These are phyloP conservation scores for Drosophila sp. DNA, from an alignment of 1,140 invertebrate genomes.

Conservation along the genomic window DNA sequence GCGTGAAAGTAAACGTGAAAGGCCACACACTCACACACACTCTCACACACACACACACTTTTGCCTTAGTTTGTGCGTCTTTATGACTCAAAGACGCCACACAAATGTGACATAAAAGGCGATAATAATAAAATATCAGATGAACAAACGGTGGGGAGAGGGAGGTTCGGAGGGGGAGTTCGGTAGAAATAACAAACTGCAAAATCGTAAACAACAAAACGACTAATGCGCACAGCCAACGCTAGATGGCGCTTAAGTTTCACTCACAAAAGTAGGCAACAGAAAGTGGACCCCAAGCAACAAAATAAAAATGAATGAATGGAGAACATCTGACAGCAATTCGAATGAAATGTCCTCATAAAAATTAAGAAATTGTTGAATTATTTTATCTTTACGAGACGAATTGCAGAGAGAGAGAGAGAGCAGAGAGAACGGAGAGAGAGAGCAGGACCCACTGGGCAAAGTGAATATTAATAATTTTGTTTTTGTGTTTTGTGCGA, in stretches of 20 bases:
- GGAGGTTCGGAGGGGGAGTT: neutral
- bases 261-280: constrained; percentile 44
- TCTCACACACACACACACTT: constrained; percentile 19
- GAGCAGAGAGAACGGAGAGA: constrained; percentile 3
- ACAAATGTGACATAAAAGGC: constrained; percentile 80
- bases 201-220: constrained; percentile 76
- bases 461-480: constrained; percentile 65
- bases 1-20: constrained; percentile 73
- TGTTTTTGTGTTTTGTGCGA: constrained; percentile 26
- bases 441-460: no score
- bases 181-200: constrained; percentile 70
- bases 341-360: constrained; percentile 62
- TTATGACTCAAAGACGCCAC: constrained; percentile 77
- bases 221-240: constrained; percentile 25
- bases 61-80: constrained; percentile 79
- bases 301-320: constrained; percentile 47
- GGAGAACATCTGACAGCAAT: constrained; percentile 50
- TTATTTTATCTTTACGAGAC: constrained; percentile 70
- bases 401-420: neutral
- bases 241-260: constrained; percentile 74
- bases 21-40: constrained; percentile 41
- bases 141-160: constrained; percentile 3
- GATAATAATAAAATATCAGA: constrained; percentile 81
- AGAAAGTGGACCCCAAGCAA: constrained; percentile 34
- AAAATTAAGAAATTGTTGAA: constrained; percentile 80